phyloP scores from a whole-genome alignment of 2,113 vertebrate species.

The Mastomys coucha region DNA sequence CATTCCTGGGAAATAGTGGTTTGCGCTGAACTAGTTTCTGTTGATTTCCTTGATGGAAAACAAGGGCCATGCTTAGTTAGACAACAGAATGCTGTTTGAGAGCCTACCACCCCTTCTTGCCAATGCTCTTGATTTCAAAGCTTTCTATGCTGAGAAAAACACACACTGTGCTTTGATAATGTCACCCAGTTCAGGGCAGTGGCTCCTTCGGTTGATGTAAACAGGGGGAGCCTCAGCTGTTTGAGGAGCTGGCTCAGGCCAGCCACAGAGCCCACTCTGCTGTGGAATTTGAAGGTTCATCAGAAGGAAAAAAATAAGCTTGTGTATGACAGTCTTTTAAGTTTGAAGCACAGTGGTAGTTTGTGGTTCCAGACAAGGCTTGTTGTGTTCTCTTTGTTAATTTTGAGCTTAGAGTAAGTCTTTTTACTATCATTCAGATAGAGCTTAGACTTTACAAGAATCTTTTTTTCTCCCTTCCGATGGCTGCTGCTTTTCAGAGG shows the following conservation, averaged over 20 bases:
- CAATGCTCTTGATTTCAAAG: constrained; percentile 47
- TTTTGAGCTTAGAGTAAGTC: constrained; percentile 20
- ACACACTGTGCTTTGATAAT: constrained; percentile 59
- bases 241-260: constrained; percentile 21
- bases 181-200: constrained; percentile 48
- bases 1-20: not conserved
- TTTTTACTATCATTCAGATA: not conserved
- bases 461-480: constrained; percentile 57
- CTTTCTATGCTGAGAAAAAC: constrained; percentile 51
- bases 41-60: constrained; percentile 26
- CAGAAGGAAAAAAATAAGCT: constrained; percentile 1
- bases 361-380: not conserved
- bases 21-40: not conserved
- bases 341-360: not conserved
- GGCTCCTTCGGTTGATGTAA: not conserved
- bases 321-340: not conserved
- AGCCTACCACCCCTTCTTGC: not conserved
- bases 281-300: constrained; percentile 37
- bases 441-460: constrained; percentile 8
- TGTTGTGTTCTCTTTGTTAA: constrained; percentile 20
- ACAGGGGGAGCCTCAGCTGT: constrained; percentile 23
- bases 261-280: not conserved
- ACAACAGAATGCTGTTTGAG: constrained; percentile 14
- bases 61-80: not conserved
- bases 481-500: not conserved